These are phyloP conservation scores for western clawed frog (Xenopus tropicalis) DNA, from an alignment of 2,113 vertebrate species.

Conservation along the genomic window UCB_Xtro_10.0 CM004447.2:100417501-100418000, in stretches of 20 bases:
- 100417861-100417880: slow-evolving; percentile 13
- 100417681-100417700: too few species aligned
- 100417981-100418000: too few species aligned
- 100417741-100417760: not conserved
- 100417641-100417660: too few species aligned
- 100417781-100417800: not conserved
- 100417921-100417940: not conserved
- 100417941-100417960: not conserved
- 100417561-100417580: too few species aligned
- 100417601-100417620: too few species aligned
- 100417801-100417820: not conserved
- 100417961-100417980: too few species aligned
- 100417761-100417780: not conserved
- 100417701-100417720: not conserved
- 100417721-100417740: not conserved
- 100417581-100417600: too few species aligned
- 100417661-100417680: too few species aligned
- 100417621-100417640: too few species aligned
- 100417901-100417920: slow-evolving; percentile 23
- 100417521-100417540: too few species aligned
- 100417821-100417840: not conserved
- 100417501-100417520: too few species aligned
- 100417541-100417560: too few species aligned
- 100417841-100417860: not conserved
- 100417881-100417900: slow-evolving; percentile 36